Conservation (phyloP, 1,140 invertebrate genomes). For the Drosophila parabipectinata region DNA sequence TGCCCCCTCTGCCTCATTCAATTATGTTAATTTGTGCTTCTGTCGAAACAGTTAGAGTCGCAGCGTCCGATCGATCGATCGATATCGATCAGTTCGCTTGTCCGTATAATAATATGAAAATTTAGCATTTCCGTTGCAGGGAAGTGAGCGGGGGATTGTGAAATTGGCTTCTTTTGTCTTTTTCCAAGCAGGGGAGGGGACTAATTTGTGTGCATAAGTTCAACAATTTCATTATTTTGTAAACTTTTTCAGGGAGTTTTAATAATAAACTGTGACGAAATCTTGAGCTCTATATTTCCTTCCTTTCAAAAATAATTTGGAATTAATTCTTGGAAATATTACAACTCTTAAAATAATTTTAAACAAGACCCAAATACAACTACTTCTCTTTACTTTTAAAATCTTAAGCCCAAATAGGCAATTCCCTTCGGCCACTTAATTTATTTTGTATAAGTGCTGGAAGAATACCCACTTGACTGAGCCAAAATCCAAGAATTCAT, state of each 20-base stretch:
- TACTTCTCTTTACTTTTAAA: too few species aligned
- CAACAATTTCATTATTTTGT: slow-evolving; percentile 8
- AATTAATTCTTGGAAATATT: too few species aligned
- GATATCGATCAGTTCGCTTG: slow-evolving; percentile 55
- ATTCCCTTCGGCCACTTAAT: background rate
- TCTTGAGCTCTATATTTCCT: background rate
- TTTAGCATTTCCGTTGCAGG: slow-evolving; percentile 75
- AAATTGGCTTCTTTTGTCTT: slow-evolving; percentile 62
- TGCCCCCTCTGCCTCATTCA: slow-evolving; percentile 57
- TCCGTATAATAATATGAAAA: slow-evolving; percentile 82
- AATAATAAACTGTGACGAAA: background rate
- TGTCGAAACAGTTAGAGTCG: slow-evolving; percentile 75
- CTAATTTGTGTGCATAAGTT: slow-evolving; percentile 55
- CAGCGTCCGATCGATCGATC: slow-evolving; percentile 30
- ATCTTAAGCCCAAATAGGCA: background rate
- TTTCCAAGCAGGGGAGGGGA: background rate
- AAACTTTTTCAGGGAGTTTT: background rate
- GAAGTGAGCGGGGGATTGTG: slow-evolving; percentile 50
- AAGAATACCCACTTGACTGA: slow-evolving; percentile 19
- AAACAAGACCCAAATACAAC: too few species aligned
- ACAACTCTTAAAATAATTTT: too few species aligned
- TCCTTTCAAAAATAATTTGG: too few species aligned
- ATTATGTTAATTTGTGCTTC: slow-evolving; percentile 78
- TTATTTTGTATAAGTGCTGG: slow-evolving; percentile 3
- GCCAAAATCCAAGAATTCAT: slow-evolving; percentile 9